phyloP scores from a whole-genome alignment of 2,888 invertebrate species.

The Yponomeuta plumbellus region DNA sequence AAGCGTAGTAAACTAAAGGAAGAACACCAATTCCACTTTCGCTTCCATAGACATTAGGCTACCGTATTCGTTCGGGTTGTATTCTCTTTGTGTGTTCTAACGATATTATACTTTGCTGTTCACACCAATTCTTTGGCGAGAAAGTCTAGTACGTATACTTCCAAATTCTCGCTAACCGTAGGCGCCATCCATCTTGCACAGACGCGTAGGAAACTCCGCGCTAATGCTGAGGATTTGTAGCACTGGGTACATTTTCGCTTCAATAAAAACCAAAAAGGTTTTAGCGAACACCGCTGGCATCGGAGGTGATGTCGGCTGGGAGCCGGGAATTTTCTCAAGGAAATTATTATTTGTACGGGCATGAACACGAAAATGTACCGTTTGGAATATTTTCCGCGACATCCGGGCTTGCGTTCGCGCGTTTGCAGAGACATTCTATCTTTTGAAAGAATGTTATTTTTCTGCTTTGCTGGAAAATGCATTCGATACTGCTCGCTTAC shows the following conservation, averaged over 20 bases:
- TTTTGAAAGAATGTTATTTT: neutral
- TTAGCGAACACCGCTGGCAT: conserved; percentile 23
- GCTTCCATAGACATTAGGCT: no score
- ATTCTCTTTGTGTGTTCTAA: no score
- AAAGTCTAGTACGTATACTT: neutral
- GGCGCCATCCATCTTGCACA: conserved; percentile 25
- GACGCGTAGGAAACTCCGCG: conserved; percentile 24
- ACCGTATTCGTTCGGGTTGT: no score
- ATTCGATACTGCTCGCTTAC: neutral
- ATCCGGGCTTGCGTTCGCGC: neutral
- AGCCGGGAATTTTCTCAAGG: conserved; percentile 10
- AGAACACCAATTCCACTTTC: no score
- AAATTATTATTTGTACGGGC: conserved; percentile 12
- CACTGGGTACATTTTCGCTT: conserved; percentile 24
- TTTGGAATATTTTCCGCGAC: neutral
- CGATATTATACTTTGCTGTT: neutral
- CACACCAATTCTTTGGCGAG: neutral
- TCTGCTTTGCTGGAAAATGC: neutral
- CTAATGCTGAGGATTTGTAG: conserved; percentile 30
- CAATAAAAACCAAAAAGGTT: conserved; percentile 28
- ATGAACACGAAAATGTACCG: conserved; percentile 3
- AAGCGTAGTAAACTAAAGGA: no score
- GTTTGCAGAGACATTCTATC: neutral
- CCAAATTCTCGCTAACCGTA: neutral
- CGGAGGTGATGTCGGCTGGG: conserved; percentile 9